Conservation (phyloP, 2,113 vertebrate genomes). For the Stigmatopora argus region DNA sequence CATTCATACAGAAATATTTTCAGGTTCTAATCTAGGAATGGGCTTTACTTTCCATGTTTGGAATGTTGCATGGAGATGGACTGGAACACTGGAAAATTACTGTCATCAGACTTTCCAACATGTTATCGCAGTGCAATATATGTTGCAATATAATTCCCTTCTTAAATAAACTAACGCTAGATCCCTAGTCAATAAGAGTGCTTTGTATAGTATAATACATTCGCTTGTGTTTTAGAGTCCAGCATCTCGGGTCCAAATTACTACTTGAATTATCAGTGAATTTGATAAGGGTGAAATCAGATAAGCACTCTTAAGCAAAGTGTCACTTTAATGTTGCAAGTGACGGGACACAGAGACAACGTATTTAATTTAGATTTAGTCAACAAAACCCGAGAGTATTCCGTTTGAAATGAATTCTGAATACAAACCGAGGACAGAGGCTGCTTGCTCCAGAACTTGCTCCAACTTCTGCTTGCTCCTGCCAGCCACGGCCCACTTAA, state of each 20-base stretch:
- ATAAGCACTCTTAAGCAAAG: background rate
- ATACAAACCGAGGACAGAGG: conserved; percentile 74
- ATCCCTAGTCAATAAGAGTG: background rate
- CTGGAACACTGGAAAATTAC: background rate
- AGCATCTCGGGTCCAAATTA: conserved; percentile 10
- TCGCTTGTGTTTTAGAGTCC: conserved; percentile 20
- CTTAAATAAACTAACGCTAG: background rate
- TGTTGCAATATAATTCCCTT: background rate
- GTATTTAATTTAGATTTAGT: background rate
- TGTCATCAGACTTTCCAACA: background rate
- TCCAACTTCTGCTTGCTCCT: conserved; percentile 80
- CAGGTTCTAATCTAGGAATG: conserved; percentile 11
- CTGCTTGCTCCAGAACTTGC: conserved; percentile 76
- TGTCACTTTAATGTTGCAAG: background rate
- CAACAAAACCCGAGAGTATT: background rate
- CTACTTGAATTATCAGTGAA: background rate
- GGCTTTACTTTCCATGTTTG: conserved; percentile 34
- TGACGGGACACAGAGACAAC: background rate
- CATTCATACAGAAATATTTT: conserved; percentile 23
- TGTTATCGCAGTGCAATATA: background rate
- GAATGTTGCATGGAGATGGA: conserved; percentile 27
- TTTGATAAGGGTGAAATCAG: background rate
- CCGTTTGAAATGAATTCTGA: background rate
- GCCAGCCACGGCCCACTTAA: conserved; percentile 88
- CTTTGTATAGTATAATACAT: background rate